Conservation (phyloP, 2,888 invertebrate genomes). For the Melipona beecheii region DNA sequence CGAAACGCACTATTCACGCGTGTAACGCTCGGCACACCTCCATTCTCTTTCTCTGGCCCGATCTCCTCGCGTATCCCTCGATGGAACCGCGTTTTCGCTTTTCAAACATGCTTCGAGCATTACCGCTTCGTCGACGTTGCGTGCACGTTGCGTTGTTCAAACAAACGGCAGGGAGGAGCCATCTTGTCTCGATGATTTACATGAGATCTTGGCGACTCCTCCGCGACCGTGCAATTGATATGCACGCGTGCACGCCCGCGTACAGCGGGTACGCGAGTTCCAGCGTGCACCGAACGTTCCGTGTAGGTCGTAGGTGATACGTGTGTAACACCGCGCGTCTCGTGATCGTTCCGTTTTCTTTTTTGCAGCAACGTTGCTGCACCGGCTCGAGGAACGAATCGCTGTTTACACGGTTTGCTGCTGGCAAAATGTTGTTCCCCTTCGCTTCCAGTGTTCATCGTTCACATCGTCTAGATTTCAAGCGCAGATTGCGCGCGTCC, state of each 20-base stretch:
- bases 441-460: constrained; percentile 23
- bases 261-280: constrained; percentile 23
- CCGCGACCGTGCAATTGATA: constrained; percentile 54
- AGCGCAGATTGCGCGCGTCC: background rate
- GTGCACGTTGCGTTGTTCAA: constrained; percentile 57
- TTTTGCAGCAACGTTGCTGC: constrained; percentile 11
- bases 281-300: constrained; percentile 23
- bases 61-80: background rate
- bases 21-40: constrained; percentile 45
- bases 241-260: constrained; percentile 58
- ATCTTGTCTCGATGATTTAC: constrained; percentile 79
- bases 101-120: constrained; percentile 61
- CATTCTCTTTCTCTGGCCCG: background rate
- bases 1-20: constrained; percentile 66
- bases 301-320: constrained; percentile 1
- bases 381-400: constrained; percentile 21
- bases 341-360: constrained; percentile 27
- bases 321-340: constrained; percentile 23
- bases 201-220: constrained; percentile 79
- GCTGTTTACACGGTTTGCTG: constrained; percentile 41
- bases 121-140: constrained; percentile 36
- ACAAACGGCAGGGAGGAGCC: constrained; percentile 74
- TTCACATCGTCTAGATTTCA: constrained; percentile 17
- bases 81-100: constrained; percentile 42
- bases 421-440: constrained; percentile 14